phyloP scores from a whole-genome alignment of 2,888 invertebrate genomes.

The Girardia tigrina region DNA sequence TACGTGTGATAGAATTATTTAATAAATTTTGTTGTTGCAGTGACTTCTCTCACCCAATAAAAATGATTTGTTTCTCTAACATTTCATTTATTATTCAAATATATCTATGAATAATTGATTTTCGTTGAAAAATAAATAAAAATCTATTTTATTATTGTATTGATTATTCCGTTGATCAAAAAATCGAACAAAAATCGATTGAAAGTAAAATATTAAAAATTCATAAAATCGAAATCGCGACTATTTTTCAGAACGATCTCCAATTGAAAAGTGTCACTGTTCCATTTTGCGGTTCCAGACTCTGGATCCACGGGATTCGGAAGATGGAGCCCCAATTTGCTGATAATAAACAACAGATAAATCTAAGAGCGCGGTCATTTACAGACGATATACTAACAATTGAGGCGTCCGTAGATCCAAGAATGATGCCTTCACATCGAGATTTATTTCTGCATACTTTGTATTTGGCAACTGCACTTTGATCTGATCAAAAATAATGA shows the following conservation, averaged over 20 bases:
- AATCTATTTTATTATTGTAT: no score
- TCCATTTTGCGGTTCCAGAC: conserved; percentile 67
- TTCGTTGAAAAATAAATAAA: no score
- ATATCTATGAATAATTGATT: no score
- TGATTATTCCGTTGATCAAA: no score
- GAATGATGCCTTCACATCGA: conserved; percentile 57
- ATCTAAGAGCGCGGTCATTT: not conserved
- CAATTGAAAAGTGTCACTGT: conserved; percentile 58
- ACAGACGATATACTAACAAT: conserved; percentile 26
- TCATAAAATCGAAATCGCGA: conserved; percentile 70
- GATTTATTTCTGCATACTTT: conserved; percentile 61
- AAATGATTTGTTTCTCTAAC: no score
- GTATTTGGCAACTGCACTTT: conserved; percentile 64
- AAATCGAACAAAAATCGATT: no score
- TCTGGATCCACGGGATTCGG: conserved; percentile 71
- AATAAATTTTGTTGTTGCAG: no score
- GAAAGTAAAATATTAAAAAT: no score
- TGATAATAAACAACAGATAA: conserved; percentile 39
- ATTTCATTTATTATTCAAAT: no score
- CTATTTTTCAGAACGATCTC: conserved; percentile 62
- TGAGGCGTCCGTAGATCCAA: conserved; percentile 52
- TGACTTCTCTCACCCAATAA: no score
- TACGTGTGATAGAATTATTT: no score
- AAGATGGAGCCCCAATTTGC: conserved; percentile 60
- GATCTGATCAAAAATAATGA: conserved; percentile 41